Evolutionary conservation across 2,113 vertebrate genomes (phyloP).

Genomic region (Forbesichthys agassizii): DNA sequence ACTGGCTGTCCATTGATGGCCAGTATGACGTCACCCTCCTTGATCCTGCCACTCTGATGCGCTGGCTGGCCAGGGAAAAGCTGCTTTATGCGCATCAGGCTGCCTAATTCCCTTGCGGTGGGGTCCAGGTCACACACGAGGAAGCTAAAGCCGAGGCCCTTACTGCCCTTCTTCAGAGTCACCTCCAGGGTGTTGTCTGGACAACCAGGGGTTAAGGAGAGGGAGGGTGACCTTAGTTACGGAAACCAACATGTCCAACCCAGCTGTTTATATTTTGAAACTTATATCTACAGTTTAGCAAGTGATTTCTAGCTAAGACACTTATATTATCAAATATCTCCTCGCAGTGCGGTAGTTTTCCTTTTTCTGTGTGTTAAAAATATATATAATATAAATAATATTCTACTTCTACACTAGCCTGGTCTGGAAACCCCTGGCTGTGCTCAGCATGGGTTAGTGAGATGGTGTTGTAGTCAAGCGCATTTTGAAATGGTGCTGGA

Average conservation of each 20-base stretch:
- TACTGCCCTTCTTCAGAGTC: slow-evolving; percentile 80
- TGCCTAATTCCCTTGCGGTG: slow-evolving; percentile 55
- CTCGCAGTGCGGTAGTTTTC: too few relatives aligned
- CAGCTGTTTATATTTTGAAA: too few relatives aligned
- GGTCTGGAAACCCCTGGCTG: not conserved
- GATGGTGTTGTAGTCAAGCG: too few relatives aligned
- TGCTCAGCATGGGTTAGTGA: too few relatives aligned
- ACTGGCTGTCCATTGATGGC: slow-evolving; percentile 82
- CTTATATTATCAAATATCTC: too few relatives aligned
- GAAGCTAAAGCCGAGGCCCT: slow-evolving; percentile 88
- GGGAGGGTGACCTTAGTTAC: not conserved
- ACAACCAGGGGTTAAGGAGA: not conserved
- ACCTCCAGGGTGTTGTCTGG: slow-evolving; percentile 84
- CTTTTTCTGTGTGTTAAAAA: too few relatives aligned
- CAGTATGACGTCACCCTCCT: slow-evolving; percentile 85
- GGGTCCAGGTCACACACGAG: slow-evolving; percentile 78
- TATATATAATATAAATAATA: too few relatives aligned
- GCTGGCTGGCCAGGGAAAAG: slow-evolving; percentile 89
- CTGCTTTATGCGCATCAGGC: slow-evolving; percentile 81
- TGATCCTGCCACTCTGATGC: slow-evolving; percentile 79
- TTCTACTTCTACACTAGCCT: not conserved
- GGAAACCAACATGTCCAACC: not conserved
- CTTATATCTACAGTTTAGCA: too few relatives aligned
- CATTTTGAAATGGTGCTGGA: too few relatives aligned
- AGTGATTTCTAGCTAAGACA: too few relatives aligned